Evolutionary conservation across 2,113 vertebrate genomes (phyloP).

Genomic region (Saccopteryx leptura): DNA sequence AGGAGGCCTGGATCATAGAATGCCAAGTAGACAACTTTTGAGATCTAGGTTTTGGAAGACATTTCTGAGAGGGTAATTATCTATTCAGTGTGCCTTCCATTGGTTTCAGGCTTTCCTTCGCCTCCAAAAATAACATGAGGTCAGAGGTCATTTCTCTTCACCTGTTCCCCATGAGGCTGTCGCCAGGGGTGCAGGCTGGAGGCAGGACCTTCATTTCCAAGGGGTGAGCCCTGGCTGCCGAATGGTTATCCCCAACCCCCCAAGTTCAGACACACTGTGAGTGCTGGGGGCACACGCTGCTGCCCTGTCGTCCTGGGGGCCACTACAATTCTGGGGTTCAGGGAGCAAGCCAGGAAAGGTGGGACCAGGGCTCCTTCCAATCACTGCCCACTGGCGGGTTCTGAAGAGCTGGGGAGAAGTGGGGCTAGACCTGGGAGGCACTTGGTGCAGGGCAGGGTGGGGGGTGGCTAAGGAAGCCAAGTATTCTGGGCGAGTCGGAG

Average conservation of each 20-base stretch:
- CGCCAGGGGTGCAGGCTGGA: background rate
- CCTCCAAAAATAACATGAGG: background rate
- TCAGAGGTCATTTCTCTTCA: background rate
- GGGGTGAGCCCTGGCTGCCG: background rate
- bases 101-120: background rate
- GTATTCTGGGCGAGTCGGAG: fast-evolving
- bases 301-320: fast-evolving
- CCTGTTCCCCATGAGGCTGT: background rate
- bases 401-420: background rate
- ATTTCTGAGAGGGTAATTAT: background rate
- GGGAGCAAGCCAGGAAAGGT: background rate
- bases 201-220: background rate
- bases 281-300: fast-evolving
- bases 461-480: background rate
- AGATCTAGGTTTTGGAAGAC: background rate
- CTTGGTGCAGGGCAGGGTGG: background rate
- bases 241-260: background rate
- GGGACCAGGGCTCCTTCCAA: background rate
- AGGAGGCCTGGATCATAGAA: background rate
- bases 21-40: background rate
- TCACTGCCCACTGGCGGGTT: background rate
- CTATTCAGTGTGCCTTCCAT: background rate
- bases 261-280: background rate
- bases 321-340: background rate
- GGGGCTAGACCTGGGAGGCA: no score